Conservation (phyloP, 2,113 vertebrate species). For the Trichechus manatus region DNA sequence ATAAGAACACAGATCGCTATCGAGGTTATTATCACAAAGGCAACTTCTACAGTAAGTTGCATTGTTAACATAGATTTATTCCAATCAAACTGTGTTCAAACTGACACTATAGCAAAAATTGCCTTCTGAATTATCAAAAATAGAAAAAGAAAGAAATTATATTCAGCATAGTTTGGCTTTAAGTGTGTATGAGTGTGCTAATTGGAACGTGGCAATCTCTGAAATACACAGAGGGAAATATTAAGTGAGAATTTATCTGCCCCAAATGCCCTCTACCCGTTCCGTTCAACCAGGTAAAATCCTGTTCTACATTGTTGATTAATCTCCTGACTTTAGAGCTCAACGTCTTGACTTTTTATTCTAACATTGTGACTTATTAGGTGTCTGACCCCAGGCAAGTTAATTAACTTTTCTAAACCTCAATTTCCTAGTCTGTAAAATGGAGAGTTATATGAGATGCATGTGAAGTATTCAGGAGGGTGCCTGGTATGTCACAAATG, state of each 20-base stretch:
- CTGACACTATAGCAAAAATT: background rate
- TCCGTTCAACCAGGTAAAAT: background rate
- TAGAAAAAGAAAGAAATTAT: background rate
- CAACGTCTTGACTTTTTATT: background rate
- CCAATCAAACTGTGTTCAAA: background rate
- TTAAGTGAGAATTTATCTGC: background rate
- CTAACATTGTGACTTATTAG: background rate
- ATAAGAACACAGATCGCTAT: background rate
- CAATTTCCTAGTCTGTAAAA: background rate
- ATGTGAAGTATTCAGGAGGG: background rate
- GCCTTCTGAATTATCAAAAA: background rate
- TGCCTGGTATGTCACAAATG: background rate
- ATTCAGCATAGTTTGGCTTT: background rate
- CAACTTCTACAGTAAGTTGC: background rate
- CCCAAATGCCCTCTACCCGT: background rate
- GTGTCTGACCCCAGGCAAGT: background rate
- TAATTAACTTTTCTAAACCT: background rate
- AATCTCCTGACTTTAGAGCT: background rate
- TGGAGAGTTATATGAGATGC: background rate
- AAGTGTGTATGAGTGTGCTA: background rate
- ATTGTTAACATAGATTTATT: background rate
- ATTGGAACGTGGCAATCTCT: background rate
- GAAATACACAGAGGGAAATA: background rate
- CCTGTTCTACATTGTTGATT: background rate
- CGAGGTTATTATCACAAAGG: background rate